These are phyloP conservation scores for Anthopleura xanthogrammica DNA, from an alignment of 92 coral and sea anemone genomes.

Conservation along the genomic window DNA sequence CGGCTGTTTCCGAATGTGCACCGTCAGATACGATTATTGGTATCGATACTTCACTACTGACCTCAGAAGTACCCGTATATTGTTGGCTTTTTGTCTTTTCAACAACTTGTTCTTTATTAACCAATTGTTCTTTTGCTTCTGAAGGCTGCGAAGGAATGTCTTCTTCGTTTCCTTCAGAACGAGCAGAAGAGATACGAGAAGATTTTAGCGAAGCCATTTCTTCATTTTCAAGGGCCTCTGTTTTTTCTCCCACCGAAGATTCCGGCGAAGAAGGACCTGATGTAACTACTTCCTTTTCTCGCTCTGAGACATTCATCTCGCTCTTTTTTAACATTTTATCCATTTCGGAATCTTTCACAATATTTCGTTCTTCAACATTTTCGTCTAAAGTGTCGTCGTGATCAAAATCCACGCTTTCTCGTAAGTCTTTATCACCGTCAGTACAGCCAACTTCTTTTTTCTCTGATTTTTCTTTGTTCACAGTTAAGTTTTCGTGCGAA, in stretches of 20 bases:
- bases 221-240: not conserved
- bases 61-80: constrained; percentile 2
- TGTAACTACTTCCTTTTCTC: not conserved
- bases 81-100: not conserved
- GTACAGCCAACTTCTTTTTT: not conserved
- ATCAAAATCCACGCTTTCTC: constrained; percentile 8
- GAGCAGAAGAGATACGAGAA: not conserved
- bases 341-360: too few species aligned
- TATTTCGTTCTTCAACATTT: too few species aligned
- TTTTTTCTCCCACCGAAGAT: not conserved
- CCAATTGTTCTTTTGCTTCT: not conserved
- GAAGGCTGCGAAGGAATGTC: not conserved
- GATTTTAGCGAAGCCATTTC: not conserved
- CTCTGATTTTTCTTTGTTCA: not conserved
- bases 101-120: not conserved
- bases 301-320: not conserved
- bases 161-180: not conserved
- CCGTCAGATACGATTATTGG: constrained; percentile 24
- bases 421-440: not conserved
- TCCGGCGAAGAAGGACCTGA: not conserved
- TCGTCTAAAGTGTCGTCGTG: not conserved
- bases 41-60: not conserved
- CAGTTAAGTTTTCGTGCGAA: not conserved
- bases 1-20: not conserved
- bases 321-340: not conserved